These are phyloP conservation scores for Brachyptera risi DNA, from an alignment of 2,888 invertebrate species.

Conservation along the genomic window DNA sequence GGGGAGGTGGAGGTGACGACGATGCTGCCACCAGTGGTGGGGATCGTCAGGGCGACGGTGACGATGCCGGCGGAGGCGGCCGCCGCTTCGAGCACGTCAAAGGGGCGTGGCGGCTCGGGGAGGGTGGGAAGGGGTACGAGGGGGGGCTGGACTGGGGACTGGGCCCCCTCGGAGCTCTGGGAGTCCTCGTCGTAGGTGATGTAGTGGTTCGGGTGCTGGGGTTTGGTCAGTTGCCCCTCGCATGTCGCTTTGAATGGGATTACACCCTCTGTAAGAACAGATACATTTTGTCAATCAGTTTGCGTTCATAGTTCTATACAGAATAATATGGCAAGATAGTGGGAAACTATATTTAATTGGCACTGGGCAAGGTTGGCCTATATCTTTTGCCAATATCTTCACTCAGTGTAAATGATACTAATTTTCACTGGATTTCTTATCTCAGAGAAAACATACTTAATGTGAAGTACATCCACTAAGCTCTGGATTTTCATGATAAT, in stretches of 20 bases:
- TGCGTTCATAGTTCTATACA: too few species aligned
- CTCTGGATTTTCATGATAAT: too few species aligned
- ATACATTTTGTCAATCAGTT: too few species aligned
- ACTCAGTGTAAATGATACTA: too few species aligned
- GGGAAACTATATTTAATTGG: too few species aligned
- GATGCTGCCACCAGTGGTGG: slow-evolving; percentile 52
- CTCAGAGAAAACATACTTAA: too few species aligned
- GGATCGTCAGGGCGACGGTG: slow-evolving; percentile 60
- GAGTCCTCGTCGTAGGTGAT: slow-evolving; percentile 87
- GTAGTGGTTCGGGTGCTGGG: slow-evolving; percentile 81
- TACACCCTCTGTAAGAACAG: slow-evolving; percentile 77
- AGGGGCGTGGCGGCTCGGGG: slow-evolving; percentile 35
- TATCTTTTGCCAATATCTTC: too few species aligned
- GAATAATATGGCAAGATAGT: too few species aligned
- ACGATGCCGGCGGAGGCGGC: slow-evolving; percentile 66
- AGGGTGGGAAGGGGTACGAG: slow-evolving; percentile 30
- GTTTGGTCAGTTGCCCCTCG: slow-evolving; percentile 81
- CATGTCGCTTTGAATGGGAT: slow-evolving; percentile 90
- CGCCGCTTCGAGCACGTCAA: slow-evolving; percentile 59
- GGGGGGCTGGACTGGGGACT: slow-evolving; percentile 39
- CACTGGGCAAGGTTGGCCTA: too few species aligned
- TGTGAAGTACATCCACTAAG: too few species aligned
- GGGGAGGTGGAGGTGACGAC: slow-evolving; percentile 47
- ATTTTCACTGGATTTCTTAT: too few species aligned
- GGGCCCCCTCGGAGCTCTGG: slow-evolving; percentile 69